phyloP scores from a whole-genome alignment of 1,140 invertebrate species.

The Drosophila ananassae region DNA sequence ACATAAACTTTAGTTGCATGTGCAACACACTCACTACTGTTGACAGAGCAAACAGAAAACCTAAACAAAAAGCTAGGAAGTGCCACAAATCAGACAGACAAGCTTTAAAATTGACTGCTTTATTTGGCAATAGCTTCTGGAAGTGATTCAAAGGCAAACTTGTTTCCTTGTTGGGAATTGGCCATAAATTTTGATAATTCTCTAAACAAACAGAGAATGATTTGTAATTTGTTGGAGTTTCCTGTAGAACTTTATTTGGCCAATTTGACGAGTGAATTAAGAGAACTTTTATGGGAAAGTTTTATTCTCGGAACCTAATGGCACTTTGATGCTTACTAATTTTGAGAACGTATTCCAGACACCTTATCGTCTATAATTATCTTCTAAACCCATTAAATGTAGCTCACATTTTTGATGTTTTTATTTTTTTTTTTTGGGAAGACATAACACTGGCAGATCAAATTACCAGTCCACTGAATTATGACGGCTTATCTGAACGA shows the following conservation, averaged over 20 bases:
- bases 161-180: slow-evolving; percentile 32
- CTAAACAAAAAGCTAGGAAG: slow-evolving; percentile 33
- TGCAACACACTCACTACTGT: slow-evolving; percentile 24
- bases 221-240: slow-evolving; percentile 30
- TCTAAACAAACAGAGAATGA: slow-evolving; percentile 12
- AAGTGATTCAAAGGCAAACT: slow-evolving; percentile 42
- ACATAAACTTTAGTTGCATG: slow-evolving; percentile 11
- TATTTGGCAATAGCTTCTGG: slow-evolving; percentile 35
- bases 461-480: slow-evolving; percentile 13
- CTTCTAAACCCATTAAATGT: neutral
- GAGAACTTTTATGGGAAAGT: slow-evolving; percentile 2
- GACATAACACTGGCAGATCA: slow-evolving; percentile 18
- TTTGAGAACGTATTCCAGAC: slow-evolving; percentile 12
- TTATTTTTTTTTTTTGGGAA: neutral
- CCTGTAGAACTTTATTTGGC: slow-evolving; percentile 19
- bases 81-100: slow-evolving; percentile 13
- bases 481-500: slow-evolving; percentile 21
- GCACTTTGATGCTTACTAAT: slow-evolving; percentile 23
- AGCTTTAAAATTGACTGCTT: slow-evolving; percentile 11
- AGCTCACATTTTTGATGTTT: neutral
- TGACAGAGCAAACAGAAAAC: slow-evolving; percentile 2
- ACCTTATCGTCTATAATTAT: neutral
- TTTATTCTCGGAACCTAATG: slow-evolving; percentile 15
- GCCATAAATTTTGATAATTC: slow-evolving; percentile 42
- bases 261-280: slow-evolving; percentile 33